Conservation (phyloP, 2,113 vertebrate species). For the Coracopsis vasa region DNA sequence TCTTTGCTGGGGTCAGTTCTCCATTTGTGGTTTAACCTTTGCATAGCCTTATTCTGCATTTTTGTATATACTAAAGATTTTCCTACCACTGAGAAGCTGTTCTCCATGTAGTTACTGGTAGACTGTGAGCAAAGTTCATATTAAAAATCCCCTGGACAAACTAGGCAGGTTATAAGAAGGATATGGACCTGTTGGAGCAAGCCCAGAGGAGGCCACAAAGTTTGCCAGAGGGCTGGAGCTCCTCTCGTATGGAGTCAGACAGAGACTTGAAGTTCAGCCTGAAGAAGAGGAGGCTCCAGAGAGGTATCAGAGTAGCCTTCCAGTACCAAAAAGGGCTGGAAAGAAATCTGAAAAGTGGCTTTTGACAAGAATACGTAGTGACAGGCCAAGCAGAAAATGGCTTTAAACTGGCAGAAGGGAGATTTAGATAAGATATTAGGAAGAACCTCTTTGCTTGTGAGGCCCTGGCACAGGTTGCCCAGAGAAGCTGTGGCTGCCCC, state of each 20-base stretch:
- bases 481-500: background rate
- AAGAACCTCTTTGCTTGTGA: background rate
- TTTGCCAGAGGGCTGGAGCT: background rate
- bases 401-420: background rate
- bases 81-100: background rate
- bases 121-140: too few species aligned
- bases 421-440: background rate
- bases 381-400: background rate
- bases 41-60: background rate
- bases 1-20: background rate
- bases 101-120: background rate
- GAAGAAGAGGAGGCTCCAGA: background rate
- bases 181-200: background rate
- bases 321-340: background rate
- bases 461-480: background rate
- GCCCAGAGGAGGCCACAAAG: background rate
- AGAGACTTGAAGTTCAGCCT: background rate
- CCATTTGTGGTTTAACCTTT: background rate
- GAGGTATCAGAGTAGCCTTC: background rate
- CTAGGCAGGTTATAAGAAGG: background rate
- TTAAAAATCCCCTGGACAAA: background rate
- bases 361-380: background rate
- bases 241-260: background rate
- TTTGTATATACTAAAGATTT: background rate
- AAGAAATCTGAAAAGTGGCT: background rate